Conservation (phyloP, 64 coral and sea anemone genomes). For the Actinia tenebrosa region DNA sequence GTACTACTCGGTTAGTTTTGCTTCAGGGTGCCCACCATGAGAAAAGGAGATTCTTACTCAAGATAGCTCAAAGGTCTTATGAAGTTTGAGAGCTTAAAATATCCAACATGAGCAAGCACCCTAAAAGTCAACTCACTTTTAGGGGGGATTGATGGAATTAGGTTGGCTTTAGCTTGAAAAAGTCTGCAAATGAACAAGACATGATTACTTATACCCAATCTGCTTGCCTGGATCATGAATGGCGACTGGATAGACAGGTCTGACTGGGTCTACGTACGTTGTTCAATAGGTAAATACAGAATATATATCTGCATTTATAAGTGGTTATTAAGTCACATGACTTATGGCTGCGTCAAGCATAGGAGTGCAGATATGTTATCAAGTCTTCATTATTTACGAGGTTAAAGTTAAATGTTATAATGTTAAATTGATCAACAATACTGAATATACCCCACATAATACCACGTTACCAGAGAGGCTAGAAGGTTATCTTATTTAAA, state of each 20-base stretch:
- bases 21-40: not conserved
- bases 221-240: not conserved
- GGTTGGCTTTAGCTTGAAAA: slow-evolving; percentile 60
- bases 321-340: slow-evolving; percentile 64
- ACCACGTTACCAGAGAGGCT: too few relatives aligned
- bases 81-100: slow-evolving; percentile 7
- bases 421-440: not conserved
- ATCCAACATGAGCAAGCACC: slow-evolving; percentile 29
- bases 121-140: slow-evolving; percentile 65
- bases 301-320: slow-evolving; percentile 11
- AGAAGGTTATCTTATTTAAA: too few relatives aligned
- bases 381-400: not conserved
- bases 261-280: slow-evolving; percentile 13
- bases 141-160: slow-evolving; percentile 27
- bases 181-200: slow-evolving; percentile 67
- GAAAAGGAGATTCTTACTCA: not conserved
- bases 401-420: not conserved
- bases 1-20: not conserved
- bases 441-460: not conserved
- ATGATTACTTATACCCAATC: slow-evolving; percentile 21
- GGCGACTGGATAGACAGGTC: not conserved
- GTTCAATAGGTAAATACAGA: not conserved
- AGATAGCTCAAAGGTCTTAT: not conserved
- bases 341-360: slow-evolving; percentile 39
- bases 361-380: slow-evolving; percentile 9